Base-by-base conservation (phyloP, 2,113 vertebrate genomes). In the Agelaius phoeniceus region DNA sequence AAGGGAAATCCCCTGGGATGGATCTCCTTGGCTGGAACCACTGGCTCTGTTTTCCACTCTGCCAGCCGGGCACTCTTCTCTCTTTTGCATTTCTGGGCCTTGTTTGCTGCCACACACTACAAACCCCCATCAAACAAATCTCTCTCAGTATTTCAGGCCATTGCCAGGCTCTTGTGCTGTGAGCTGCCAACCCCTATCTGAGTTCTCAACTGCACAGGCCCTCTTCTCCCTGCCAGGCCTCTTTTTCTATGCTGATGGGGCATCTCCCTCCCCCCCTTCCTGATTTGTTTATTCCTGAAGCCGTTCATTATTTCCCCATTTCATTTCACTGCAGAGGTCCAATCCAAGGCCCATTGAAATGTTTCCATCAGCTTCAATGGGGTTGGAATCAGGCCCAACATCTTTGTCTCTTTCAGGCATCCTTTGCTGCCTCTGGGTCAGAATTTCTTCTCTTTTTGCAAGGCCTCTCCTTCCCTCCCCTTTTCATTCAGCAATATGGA, bases 261-360 rank as follows among this genome's bases (percentile, higher is more conserved):
- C 89, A 77, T 39, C 54, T 84, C 75, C 69, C 62, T 78, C 72
- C 41, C 49, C 66, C 68, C 33, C 43, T 61, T 76, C 44, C n/a
- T 21, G 1, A 27, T 74, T 63, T 43, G 30, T 83, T 92, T 84
- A 61, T 92, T 37, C 87, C 31, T 3, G 1, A 80, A 75, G 9
- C 46, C 1, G 3, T 92, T 86, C 77, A 84, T 90, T 93, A 67
- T 92, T 87, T 57, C 44, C 74, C 80, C 27, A 27, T 81, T 94
- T 77, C 52, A 41, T 85, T 94, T 91, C 41, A 22, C 63, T 66
- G 48, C 55, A 66, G 61, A 90, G 31, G 13, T 68, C 52, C 13
- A 15, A 78, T 92, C 86, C 94, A 96, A 93, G 61, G 35, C 73
- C 37, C 87, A 69, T 89, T 95, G 91, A 95, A 97, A 78, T 37